Evolutionary conservation across 2,888 invertebrate genomes (phyloP), one percentile per base, ranked within the genome.

Genomic region (Rhamnusium bicolor): DNA sequence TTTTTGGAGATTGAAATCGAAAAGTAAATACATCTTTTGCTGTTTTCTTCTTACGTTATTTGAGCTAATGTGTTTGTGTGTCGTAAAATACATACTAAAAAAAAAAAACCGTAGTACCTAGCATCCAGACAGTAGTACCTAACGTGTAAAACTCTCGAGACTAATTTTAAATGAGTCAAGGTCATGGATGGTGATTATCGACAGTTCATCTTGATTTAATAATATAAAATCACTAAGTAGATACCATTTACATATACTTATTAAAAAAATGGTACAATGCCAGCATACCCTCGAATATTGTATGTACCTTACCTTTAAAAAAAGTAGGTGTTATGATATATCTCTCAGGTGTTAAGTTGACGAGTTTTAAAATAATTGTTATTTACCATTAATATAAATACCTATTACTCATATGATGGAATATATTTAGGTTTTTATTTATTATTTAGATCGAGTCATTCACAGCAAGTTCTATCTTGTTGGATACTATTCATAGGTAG

Each of bases 101-200:
- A 5, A 32, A 40, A 40, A 5, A 1, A 40, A 40, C 40, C 40
- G 32, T 10, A 12, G 32, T 32, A 12, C 32, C 12, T 32, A 24
- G 32, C 32, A 12, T 40, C 4, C 40, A 12, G 4, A n/a, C 40
- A 6, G 27, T 29, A 58, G 58, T 58, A 32, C 32, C 32, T 58
- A n/a, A n/a, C n/a, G n/a, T 12, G n/a, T n/a, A 40, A 40, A 40
- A n/a, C 40, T 0, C 12, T 51, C 32, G 18, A 29, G n/a, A 65
- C 53, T 27, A 51, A 49, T 65, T 65, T 10, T 53, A 53, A 65
- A 53, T 65, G 32, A 53, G 65, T 32, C 65, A 65, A 65, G 65
- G 65, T 32, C 53, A 32, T 29, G 40, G 47, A 14, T 40, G 24
- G 14, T 21, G 19, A 62, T 5, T 47, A 14, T 27, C 63, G 21